Base-by-base conservation (phyloP, 1,140 invertebrate species). In the Drosophila insularis region DNA sequence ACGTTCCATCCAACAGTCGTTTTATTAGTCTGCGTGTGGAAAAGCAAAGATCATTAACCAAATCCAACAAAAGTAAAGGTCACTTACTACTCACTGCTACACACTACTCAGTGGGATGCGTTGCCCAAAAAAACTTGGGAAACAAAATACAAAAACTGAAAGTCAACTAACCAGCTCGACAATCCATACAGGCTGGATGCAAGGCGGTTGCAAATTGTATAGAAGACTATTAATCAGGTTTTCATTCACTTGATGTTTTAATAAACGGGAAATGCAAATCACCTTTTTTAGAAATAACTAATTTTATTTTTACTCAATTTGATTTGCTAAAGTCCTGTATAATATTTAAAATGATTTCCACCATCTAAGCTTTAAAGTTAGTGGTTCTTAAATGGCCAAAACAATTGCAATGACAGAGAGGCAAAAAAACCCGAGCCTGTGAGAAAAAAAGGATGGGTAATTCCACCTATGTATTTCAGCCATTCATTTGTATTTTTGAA, bases 21-120 rank as follows among this genome's bases (percentile, higher is more conserved):
- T 21, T 50, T 50, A 50, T 50, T 50, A n/a, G 43, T 50, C 7
- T 46, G n/a, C 6, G 40, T 50, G 43, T 50, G 43, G 43, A 50
- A 50, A 50, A 50, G 17, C 43, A 50, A 50, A 50, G 8, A 21
- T 50, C 43, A 50, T 50, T 50, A 50, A 50, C n/a, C 43, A 50
- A 50, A 50, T 50, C 43, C 43, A 21, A 50, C 2, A 50, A 46
- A 46, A 19, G 43, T 6, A 46, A 50, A 50, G 43, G 43, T 50
- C 43, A 50, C 17, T 27, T 4, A 23, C 23, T 23, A 23, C 23
- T 2, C 27, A 27, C 27, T 27, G 6, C 2, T 27, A 27, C 2
- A 2, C 1, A 21, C 21, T 21, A 2, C 27, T 21, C 43, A 50
- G 43, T 50, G 43, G 43, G 43, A 50, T 50, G 43, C 4, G 43